Evolutionary conservation across 2,888 invertebrate species (phyloP), one percentile per base, ranked within the genome.

Genomic region (Lithosia quadra): DNA sequence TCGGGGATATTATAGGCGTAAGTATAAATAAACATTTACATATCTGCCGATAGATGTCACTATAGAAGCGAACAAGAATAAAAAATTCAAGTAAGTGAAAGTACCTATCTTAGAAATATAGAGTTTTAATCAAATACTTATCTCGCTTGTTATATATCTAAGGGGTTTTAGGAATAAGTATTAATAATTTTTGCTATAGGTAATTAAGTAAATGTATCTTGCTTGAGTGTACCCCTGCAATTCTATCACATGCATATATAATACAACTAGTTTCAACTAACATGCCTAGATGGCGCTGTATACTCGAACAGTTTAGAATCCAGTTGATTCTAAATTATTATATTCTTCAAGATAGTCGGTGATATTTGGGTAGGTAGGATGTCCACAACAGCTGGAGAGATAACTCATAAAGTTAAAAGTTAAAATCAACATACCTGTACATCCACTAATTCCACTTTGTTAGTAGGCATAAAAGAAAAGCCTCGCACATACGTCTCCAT

Each of bases 381-480:
- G 18, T n/a, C n/a, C 3, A 49, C 49, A 49, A 49, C 49, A 49
- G 49, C n/a, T n/a, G n/a, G 2, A 49, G 49, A 3, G 9, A 49
- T n/a, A n/a, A 49, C 18, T 7, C 8, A 43, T 24, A 15, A 28
- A 33, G 28, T 28, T 33, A 9, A 10, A 15, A 21, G 1, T 55
- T 4, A 63, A 24, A 39, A 55, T 63, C 63, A 11, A 76, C 81
- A 63, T 73, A 92, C 93, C 88, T 92, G 87, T 65, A 91, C 84
- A 66, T 89, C 86, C 11, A 56, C 64, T 13, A 64, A 9, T 18
- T 90, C 88, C 24, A 85, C 67, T 78, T 88, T 89, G 33, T 63
- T 84, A 61, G 88, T 86, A 3, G 92, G 86, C 89, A 92, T 91
- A 75, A 83, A 93, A 24, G 92, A 92, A 78, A 93, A 94, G 34